Conservation (phyloP, 2,113 vertebrate genomes). For the Propithecus coquereli region DNA sequence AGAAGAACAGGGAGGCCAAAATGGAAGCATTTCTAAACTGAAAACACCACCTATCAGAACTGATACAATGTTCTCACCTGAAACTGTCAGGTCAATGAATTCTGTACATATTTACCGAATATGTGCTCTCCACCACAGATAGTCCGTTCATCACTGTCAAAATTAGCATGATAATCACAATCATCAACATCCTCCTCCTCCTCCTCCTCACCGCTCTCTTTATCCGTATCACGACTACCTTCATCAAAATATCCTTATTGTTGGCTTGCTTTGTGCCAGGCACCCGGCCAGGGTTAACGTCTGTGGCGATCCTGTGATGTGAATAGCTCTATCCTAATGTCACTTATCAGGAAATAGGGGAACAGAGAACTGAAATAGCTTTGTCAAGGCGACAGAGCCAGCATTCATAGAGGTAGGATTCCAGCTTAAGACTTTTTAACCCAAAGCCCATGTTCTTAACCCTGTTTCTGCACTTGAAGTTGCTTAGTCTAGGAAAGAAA, state of each 20-base stretch:
- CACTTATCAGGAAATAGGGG: not conserved
- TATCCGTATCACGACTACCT: not conserved
- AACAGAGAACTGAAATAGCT: not conserved
- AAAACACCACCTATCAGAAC: not conserved
- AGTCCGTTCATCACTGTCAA: not conserved
- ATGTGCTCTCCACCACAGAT: not conserved
- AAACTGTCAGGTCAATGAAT: not conserved
- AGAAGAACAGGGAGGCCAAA: not conserved
- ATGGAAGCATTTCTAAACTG: not conserved
- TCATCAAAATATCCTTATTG: not conserved
- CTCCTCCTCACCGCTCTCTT: not conserved
- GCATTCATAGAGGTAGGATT: not conserved
- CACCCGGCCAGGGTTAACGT: not conserved
- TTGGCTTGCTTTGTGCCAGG: not conserved
- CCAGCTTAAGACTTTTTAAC: not conserved
- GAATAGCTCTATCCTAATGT: not conserved
- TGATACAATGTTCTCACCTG: not conserved
- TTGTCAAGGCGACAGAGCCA: not conserved
- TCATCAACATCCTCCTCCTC: not conserved
- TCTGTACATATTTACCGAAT: not conserved
- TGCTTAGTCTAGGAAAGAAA: not conserved
- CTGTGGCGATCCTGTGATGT: not conserved
- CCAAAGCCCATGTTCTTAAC: not conserved
- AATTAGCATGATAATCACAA: not conserved
- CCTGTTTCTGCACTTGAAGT: not conserved